Conservation (phyloP, 2,113 vertebrate genomes). For the Amia ocellicauda region DNA sequence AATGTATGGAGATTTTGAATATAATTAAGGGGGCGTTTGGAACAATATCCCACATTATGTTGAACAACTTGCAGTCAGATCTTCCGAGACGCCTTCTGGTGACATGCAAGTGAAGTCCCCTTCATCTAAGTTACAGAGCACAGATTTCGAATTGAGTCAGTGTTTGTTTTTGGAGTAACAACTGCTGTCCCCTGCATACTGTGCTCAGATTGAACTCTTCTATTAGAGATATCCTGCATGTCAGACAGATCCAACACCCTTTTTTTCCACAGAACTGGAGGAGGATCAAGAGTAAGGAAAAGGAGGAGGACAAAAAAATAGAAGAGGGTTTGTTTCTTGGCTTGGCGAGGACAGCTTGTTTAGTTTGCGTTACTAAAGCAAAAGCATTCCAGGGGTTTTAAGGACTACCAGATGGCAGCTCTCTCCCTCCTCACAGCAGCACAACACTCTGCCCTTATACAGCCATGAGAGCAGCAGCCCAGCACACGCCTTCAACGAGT, state of each 20-base stretch:
- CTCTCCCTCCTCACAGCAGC: conserved; percentile 36
- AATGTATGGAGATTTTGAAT: too few relatives aligned
- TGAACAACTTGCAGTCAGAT: too few relatives aligned
- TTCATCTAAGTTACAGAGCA: too few relatives aligned
- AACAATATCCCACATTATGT: too few relatives aligned
- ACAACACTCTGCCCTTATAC: conserved; percentile 69
- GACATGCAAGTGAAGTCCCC: too few relatives aligned
- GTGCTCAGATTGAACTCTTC: not conserved
- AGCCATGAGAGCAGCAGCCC: conserved; percentile 59
- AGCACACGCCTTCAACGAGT: not conserved
- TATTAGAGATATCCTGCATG: too few relatives aligned
- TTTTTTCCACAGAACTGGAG: conserved; percentile 30
- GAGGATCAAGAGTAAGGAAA: conserved; percentile 3
- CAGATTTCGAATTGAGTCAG: too few relatives aligned
- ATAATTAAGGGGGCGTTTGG: too few relatives aligned
- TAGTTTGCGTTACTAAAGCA: conserved; percentile 79
- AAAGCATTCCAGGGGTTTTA: conserved; percentile 79
- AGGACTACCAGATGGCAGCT: conserved; percentile 75
- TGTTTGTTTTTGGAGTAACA: too few relatives aligned
- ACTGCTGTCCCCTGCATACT: too few relatives aligned
- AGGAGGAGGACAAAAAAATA: conserved; percentile 16
- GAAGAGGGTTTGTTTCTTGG: conserved; percentile 36
- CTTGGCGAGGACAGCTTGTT: conserved; percentile 66
- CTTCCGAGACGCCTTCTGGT: too few relatives aligned
- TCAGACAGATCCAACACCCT: conserved; percentile 12